These are phyloP conservation scores for Pteruthius melanotis DNA, from an alignment of 2,113 vertebrate species.

Conservation along the genomic window DNA sequence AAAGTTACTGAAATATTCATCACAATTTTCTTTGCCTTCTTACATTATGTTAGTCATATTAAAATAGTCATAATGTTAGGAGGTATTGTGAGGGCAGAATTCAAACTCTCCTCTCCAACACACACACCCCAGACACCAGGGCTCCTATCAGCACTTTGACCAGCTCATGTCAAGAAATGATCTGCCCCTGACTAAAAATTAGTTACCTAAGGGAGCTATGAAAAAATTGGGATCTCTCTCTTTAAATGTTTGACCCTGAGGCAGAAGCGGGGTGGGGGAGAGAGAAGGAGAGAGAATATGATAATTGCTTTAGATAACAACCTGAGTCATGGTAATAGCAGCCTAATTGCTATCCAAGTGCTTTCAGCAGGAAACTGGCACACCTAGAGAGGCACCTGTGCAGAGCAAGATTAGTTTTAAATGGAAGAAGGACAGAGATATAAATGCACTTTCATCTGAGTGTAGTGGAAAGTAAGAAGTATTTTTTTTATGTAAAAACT, in stretches of 20 bases:
- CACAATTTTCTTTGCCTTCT: background rate
- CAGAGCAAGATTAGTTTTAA: background rate
- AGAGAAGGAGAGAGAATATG: background rate
- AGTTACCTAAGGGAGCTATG: background rate
- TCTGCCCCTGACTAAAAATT: background rate
- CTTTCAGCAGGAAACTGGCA: background rate
- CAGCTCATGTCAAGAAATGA: background rate
- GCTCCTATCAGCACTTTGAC: background rate
- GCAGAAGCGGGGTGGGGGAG: background rate
- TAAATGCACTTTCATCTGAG: background rate
- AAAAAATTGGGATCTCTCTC: background rate
- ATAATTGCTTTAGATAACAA: conserved; percentile 31
- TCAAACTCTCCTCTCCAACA: background rate
- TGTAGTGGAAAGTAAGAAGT: background rate
- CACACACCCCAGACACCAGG: rapidly evolving
- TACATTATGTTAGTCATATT: background rate
- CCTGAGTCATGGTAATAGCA: conserved; percentile 26
- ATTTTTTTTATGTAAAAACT: background rate
- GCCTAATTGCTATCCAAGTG: background rate
- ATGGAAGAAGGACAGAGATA: background rate
- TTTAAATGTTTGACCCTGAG: conserved; percentile 23
- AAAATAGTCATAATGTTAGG: background rate
- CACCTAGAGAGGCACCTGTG: background rate
- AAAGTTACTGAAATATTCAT: background rate
- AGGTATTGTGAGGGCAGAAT: background rate